Conservation (phyloP, 92 coral and sea anemone species). For the Parazoanthus swiftii region DNA sequence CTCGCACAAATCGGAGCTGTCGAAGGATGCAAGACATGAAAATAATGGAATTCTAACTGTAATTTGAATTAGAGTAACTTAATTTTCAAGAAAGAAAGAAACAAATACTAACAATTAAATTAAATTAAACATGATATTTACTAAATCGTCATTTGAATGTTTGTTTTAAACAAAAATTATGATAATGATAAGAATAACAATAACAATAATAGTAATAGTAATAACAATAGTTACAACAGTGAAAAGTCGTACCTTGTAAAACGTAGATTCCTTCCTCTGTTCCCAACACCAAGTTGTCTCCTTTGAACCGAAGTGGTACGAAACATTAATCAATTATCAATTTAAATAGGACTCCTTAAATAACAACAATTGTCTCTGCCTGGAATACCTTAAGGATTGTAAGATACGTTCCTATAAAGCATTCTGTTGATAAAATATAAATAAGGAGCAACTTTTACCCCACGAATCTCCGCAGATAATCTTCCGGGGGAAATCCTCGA, state of each 20-base stretch:
- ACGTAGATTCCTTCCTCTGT: slow-evolving; percentile 91
- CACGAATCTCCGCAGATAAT: slow-evolving; percentile 96
- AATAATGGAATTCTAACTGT: no score
- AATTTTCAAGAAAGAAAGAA: no score
- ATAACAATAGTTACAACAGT: no score
- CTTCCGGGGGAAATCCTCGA: slow-evolving; percentile 83
- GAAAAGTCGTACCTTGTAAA: slow-evolving; percentile 57
- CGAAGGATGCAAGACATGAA: not conserved
- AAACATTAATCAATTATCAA: not conserved
- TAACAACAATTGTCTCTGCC: not conserved
- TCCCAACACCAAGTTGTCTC: slow-evolving; percentile 75
- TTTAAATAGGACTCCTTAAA: not conserved
- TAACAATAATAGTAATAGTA: no score
- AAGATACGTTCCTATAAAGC: not conserved
- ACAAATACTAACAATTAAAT: no score
- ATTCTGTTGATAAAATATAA: not conserved
- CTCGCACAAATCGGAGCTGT: not conserved
- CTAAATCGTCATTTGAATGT: no score
- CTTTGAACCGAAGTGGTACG: slow-evolving; percentile 35
- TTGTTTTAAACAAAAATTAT: no score
- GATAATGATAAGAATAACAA: no score
- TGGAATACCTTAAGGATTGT: not conserved
- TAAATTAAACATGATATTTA: no score
- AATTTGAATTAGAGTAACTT: no score
- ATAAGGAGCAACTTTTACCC: slow-evolving; percentile 60